Evolutionary conservation across 2,888 invertebrate genomes (phyloP).

Genomic region (Pachymerium ferrugineum): DNA sequence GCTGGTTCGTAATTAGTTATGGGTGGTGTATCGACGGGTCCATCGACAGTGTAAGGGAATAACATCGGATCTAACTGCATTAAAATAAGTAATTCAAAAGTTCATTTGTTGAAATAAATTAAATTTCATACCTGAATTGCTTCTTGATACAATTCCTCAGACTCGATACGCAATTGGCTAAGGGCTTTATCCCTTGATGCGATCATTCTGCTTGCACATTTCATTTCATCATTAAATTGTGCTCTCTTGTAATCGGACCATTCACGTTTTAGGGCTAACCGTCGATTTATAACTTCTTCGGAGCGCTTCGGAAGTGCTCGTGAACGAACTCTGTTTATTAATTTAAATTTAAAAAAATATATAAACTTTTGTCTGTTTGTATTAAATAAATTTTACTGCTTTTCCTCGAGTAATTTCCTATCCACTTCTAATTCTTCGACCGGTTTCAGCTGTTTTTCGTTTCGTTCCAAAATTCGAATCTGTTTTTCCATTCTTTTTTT

Average conservation of each 20-base stretch:
- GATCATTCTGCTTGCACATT: constrained; percentile 63
- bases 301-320: constrained; percentile 54
- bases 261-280: constrained; percentile 62
- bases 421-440: constrained; percentile 79
- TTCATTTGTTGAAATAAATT: constrained; percentile 25
- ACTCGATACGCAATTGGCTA: constrained; percentile 69
- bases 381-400: constrained; percentile 52
- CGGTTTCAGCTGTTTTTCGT: constrained; percentile 78
- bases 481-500: constrained; percentile 79
- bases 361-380: not conserved
- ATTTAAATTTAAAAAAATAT: constrained; percentile 38
- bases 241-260: constrained; percentile 67
- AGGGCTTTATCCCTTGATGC: constrained; percentile 71
- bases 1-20: constrained; percentile 71
- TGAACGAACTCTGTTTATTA: constrained; percentile 51
- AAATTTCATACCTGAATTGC: constrained; percentile 65
- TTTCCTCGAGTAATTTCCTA: constrained; percentile 59
- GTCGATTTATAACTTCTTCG: constrained; percentile 58
- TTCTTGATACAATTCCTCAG: constrained; percentile 78
- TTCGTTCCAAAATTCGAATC: constrained; percentile 73
- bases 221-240: constrained; percentile 60
- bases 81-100: constrained; percentile 39
- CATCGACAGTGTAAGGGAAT: constrained; percentile 62
- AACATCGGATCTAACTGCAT: constrained; percentile 65
- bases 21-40: constrained; percentile 77